phyloP scores from a whole-genome alignment of 2,797 vertebrate species.

The Natrix natrix region DNA sequence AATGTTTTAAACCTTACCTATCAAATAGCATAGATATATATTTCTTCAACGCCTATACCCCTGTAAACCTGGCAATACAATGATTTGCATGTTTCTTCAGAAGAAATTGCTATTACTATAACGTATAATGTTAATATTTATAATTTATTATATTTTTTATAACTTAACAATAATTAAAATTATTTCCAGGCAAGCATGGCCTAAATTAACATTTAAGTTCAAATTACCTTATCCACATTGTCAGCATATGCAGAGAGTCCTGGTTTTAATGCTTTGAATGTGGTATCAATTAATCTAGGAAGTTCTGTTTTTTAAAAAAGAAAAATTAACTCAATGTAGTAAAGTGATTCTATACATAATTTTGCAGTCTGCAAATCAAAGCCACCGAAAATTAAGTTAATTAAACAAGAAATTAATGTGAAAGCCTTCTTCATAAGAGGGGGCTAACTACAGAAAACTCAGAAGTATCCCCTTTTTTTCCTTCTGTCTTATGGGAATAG shows the following conservation, averaged over 20 bases:
- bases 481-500: background rate
- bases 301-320: slow-evolving; percentile 70
- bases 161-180: background rate
- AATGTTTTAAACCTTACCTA: background rate
- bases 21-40: background rate
- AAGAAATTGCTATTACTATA: background rate
- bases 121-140: background rate
- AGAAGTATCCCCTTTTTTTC: background rate
- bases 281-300: slow-evolving; percentile 83
- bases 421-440: background rate
- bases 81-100: background rate
- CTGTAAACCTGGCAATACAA: background rate
- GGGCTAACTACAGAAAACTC: background rate
- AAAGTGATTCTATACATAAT: slow-evolving; percentile 29
- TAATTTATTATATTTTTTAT: background rate
- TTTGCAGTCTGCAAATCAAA: background rate
- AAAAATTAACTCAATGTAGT: slow-evolving; percentile 35
- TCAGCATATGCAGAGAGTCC: slow-evolving; percentile 92
- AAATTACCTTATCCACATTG: slow-evolving; percentile 83
- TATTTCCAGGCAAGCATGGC: background rate
- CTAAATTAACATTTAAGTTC: background rate
- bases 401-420: background rate
- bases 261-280: slow-evolving; percentile 87
- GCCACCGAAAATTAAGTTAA: background rate
- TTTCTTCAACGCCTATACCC: background rate